These are phyloP conservation scores for Apteryx owenii DNA, from an alignment of 2,113 vertebrate genomes.

Conservation along the genomic window DNA sequence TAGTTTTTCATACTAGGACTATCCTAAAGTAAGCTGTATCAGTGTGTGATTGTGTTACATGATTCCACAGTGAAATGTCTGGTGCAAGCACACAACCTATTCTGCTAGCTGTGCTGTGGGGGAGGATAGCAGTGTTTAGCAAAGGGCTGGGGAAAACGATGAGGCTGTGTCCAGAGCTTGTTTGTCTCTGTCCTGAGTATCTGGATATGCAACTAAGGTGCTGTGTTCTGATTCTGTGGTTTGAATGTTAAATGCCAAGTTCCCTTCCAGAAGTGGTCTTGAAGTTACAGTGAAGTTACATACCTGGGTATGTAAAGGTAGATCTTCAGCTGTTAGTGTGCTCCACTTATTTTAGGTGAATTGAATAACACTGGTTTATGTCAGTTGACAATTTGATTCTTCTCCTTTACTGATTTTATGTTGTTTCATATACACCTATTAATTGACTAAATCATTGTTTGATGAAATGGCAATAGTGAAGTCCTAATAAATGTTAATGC, in stretches of 20 bases:
- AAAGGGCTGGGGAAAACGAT: background rate
- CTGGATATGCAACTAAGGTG: background rate
- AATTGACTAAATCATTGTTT: background rate
- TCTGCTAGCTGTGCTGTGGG: background rate
- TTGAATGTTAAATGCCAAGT: background rate
- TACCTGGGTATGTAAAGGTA: background rate
- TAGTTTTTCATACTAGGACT: background rate
- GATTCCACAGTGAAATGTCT: background rate
- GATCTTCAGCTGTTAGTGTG: background rate
- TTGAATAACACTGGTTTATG: background rate
- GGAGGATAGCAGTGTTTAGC: background rate
- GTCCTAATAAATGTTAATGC: background rate
- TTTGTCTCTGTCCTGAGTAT: background rate
- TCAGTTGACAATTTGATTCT: background rate
- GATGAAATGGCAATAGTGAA: background rate
- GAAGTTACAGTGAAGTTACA: background rate
- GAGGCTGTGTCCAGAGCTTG: background rate
- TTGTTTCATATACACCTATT: background rate
- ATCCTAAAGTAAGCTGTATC: background rate
- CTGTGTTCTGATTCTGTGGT: background rate
- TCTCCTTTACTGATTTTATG: background rate
- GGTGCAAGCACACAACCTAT: background rate
- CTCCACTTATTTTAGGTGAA: background rate
- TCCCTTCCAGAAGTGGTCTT: background rate
- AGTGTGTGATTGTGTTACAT: fast-evolving